phyloP scores from a whole-genome alignment of 1,140 invertebrate genomes.

The Elymnias hypermnestra region DNA sequence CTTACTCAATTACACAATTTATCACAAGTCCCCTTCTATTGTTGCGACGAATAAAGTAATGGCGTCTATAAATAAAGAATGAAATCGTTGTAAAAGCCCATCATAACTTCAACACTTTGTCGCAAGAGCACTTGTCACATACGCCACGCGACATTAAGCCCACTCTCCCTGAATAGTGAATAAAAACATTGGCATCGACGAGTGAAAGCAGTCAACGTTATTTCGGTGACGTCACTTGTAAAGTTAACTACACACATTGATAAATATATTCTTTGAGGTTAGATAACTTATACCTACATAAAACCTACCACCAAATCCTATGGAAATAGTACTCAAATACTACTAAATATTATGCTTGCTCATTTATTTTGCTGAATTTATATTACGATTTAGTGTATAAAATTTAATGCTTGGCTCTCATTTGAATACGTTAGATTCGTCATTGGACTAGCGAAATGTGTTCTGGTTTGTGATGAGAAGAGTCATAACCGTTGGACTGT shows the following conservation, averaged over 20 bases:
- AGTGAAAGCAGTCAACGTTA: slow-evolving; percentile 8
- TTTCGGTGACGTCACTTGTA: neutral
- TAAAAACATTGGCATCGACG: slow-evolving; percentile 13
- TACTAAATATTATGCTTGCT: too few relatives aligned
- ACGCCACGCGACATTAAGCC: slow-evolving; percentile 13
- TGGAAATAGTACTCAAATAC: too few relatives aligned
- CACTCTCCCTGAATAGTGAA: slow-evolving; percentile 8
- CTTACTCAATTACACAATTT: slow-evolving; percentile 6
- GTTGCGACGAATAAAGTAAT: slow-evolving; percentile 5
- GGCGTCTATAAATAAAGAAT: slow-evolving; percentile 16
- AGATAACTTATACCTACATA: too few relatives aligned
- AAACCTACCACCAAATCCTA: too few relatives aligned
- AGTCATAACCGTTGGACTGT: too few relatives aligned
- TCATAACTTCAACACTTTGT: slow-evolving; percentile 16
- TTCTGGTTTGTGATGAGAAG: too few relatives aligned
- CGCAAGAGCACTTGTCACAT: slow-evolving; percentile 8
- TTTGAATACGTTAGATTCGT: too few relatives aligned
- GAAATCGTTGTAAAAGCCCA: slow-evolving; percentile 15
- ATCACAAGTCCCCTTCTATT: slow-evolving; percentile 3
- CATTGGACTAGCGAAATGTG: too few relatives aligned
- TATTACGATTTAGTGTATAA: too few relatives aligned
- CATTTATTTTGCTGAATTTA: too few relatives aligned
- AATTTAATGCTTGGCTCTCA: too few relatives aligned
- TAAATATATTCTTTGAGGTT: neutral
- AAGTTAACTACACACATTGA: neutral